These are phyloP conservation scores for Seira ritae DNA, from an alignment of 2,888 invertebrate species.

Conservation along the genomic window DNA sequence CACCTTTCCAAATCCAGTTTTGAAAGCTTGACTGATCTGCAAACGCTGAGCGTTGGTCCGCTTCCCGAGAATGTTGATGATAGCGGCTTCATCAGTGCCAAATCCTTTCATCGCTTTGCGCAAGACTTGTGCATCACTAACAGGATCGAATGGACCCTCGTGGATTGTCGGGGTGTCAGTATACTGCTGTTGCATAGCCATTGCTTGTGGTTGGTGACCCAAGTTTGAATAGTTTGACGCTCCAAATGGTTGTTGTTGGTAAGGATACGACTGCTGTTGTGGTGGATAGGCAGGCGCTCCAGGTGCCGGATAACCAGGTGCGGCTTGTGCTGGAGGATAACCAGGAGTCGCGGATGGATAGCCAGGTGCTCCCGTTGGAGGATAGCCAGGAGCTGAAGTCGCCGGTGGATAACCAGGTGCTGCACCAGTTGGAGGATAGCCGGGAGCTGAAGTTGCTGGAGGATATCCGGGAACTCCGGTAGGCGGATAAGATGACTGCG, in stretches of 20 bases:
- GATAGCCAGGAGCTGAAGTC: constrained; percentile 31
- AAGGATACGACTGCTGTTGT: neutral
- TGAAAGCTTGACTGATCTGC: constrained; percentile 88
- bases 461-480: constrained; percentile 13
- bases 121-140: constrained; percentile 86
- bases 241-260: neutral
- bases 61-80: constrained; percentile 88
- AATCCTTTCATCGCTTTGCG: constrained; percentile 93
- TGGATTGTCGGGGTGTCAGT: constrained; percentile 66
- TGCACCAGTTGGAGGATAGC: constrained; percentile 17
- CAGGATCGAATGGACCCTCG: constrained; percentile 82
- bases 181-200: constrained; percentile 52
- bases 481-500: constrained; percentile 33
- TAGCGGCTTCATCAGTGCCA: constrained; percentile 84
- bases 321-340: neutral
- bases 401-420: constrained; percentile 10
- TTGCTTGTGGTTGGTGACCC: neutral
- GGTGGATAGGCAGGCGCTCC: neutral
- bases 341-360: constrained; percentile 9
- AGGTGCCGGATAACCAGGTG: neutral
- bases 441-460: constrained; percentile 20
- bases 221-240: neutral
- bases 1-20: constrained; percentile 91
- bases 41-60: constrained; percentile 91
- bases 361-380: neutral